phyloP scores from a whole-genome alignment of 2,113 vertebrate genomes.

The Oceanites oceanicus region DNA sequence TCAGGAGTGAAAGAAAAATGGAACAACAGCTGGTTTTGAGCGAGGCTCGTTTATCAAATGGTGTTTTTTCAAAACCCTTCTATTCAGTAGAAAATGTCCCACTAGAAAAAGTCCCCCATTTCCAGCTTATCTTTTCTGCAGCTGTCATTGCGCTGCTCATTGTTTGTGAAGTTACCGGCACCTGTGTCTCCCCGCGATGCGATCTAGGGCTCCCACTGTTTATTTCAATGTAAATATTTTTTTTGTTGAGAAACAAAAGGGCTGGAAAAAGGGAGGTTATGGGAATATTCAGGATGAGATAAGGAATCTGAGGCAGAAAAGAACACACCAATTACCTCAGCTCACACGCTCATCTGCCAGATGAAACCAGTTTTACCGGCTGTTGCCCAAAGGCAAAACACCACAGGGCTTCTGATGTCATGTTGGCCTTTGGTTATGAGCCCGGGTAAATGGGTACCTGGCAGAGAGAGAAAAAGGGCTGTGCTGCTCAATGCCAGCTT shows the following conservation, averaged over 20 bases:
- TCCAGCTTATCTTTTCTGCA: not conserved
- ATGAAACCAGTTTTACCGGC: slow-evolving; percentile 73
- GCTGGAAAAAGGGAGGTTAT: slow-evolving; percentile 26
- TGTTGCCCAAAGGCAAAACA: slow-evolving; percentile 66
- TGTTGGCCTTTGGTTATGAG: slow-evolving; percentile 64
- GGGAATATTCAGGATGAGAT: slow-evolving; percentile 45
- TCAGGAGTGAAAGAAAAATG: not conserved
- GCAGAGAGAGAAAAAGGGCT: slow-evolving; percentile 43
- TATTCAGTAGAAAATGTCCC: not conserved
- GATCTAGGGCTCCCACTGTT: slow-evolving; percentile 18
- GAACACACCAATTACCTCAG: slow-evolving; percentile 41
- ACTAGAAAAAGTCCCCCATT: not conserved
- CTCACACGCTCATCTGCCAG: slow-evolving; percentile 56
- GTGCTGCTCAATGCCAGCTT: slow-evolving; percentile 54
- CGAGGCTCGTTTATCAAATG: not conserved
- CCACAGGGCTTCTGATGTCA: slow-evolving; percentile 65
- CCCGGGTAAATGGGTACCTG: slow-evolving; percentile 50
- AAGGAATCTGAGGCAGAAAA: slow-evolving; percentile 61
- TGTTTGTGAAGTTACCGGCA: not conserved
- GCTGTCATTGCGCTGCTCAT: not conserved
- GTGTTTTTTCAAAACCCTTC: not conserved
- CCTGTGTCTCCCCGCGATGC: not conserved
- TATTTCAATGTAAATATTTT: slow-evolving; percentile 60
- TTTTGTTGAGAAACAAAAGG: slow-evolving; percentile 54
- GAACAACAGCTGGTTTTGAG: not conserved